Evolutionary conservation across 2,113 vertebrate genomes (phyloP).

Genomic region (Strix aluco): DNA sequence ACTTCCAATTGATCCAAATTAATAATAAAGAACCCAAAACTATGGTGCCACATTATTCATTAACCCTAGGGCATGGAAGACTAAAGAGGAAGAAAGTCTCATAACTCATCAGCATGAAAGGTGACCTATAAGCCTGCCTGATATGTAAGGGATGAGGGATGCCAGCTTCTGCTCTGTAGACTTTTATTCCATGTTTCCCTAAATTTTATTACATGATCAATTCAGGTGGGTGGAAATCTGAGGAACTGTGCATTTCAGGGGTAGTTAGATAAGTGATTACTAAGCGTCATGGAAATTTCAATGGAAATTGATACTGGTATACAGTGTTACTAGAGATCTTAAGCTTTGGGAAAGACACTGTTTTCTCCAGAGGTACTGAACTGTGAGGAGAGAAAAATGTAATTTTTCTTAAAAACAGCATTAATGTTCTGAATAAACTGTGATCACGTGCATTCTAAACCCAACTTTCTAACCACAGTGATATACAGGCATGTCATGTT

Average conservation of each 20-base stretch:
- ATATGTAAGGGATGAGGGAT: neutral
- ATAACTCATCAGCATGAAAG: neutral
- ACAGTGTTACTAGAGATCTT: neutral
- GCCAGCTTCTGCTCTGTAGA: neutral
- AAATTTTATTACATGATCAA: neutral
- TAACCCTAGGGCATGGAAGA: neutral
- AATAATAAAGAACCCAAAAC: neutral
- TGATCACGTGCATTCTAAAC: neutral
- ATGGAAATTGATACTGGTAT: neutral
- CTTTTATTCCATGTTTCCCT: neutral
- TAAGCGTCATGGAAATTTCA: neutral
- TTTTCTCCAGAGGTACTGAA: neutral
- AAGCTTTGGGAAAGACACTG: neutral
- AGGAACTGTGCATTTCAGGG: neutral
- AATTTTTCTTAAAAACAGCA: neutral
- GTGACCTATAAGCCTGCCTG: neutral
- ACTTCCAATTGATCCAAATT: neutral
- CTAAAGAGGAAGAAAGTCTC: neutral
- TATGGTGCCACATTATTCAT: neutral
- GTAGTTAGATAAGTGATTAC: neutral
- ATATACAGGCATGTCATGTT: neutral
- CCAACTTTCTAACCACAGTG: neutral
- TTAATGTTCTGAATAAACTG: neutral
- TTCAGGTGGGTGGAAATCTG: neutral
- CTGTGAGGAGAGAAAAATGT: neutral